Conservation (phyloP, 2,888 invertebrate genomes). For the Noctua janthina region DNA sequence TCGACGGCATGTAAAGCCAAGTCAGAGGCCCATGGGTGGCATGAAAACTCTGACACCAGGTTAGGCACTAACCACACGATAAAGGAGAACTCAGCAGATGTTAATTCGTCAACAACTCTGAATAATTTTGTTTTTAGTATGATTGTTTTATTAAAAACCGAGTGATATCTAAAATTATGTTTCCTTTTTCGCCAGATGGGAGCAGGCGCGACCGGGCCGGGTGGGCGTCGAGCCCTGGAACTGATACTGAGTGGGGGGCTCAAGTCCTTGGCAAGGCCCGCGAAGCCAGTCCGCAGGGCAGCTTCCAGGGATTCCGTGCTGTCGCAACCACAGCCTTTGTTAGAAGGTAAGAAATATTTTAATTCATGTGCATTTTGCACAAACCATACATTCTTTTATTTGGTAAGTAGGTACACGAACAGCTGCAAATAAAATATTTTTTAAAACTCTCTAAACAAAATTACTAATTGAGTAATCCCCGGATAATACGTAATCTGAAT, state of each 20-base stretch:
- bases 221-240: constrained; percentile 84
- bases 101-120: background rate
- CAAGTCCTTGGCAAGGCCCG: constrained; percentile 84
- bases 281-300: constrained; percentile 85
- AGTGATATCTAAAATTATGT: background rate
- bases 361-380: background rate
- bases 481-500: constrained; percentile 43
- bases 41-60: too few relatives aligned
- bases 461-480: constrained; percentile 8
- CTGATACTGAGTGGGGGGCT: constrained; percentile 86
- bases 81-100: background rate
- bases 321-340: constrained; percentile 86
- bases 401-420: background rate
- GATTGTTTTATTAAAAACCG: background rate
- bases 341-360: constrained; percentile 80
- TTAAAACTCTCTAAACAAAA: background rate
- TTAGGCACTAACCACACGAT: too few relatives aligned
- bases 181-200: constrained; percentile 80
- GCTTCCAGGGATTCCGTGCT: constrained; percentile 88
- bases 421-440: background rate
- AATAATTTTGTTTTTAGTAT: background rate
- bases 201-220: constrained; percentile 86
- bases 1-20: too few relatives aligned
- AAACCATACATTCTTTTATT: background rate
- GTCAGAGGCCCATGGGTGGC: too few relatives aligned